These are phyloP conservation scores for Pristionchus entomophagus DNA, from an alignment of 2,888 invertebrate genomes.

Conservation along the genomic window DNA sequence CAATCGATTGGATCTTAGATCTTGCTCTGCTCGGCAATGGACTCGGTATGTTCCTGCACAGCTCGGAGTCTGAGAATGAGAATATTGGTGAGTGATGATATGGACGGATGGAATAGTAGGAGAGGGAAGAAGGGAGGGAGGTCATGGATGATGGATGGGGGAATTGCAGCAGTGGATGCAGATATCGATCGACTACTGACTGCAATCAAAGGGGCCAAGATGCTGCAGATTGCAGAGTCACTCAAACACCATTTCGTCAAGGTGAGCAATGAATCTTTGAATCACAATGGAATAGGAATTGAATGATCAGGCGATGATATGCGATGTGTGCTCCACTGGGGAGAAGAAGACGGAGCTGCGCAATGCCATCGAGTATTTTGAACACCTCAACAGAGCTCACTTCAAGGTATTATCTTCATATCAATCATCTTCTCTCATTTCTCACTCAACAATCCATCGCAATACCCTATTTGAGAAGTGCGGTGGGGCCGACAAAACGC, in stretches of 20 bases:
- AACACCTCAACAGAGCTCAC: constrained; percentile 15
- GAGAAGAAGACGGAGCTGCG: constrained; percentile 10
- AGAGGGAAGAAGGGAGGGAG: background rate
- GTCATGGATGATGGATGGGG: background rate
- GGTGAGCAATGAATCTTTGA: background rate
- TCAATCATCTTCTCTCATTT: too few species aligned
- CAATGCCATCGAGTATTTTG: constrained; percentile 34
- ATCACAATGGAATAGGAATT: background rate
- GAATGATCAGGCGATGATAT: background rate
- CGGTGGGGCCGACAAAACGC: background rate
- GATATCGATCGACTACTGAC: background rate
- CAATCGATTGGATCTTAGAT: background rate
- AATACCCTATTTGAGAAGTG: background rate
- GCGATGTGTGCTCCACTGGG: background rate
- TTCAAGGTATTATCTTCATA: background rate
- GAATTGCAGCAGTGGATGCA: background rate
- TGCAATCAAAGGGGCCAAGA: background rate
- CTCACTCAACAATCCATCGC: background rate
- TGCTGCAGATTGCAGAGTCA: constrained; percentile 21
- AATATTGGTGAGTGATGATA: background rate
- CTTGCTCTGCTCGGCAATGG: background rate
- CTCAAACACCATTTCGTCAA: constrained; percentile 16
- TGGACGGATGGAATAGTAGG: background rate
- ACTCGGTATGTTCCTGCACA: background rate
- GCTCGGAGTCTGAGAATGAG: background rate